Evolutionary conservation across 2,888 invertebrate species (phyloP), one percentile per base, ranked within the genome.

Genomic region (Polietes domitor): DNA sequence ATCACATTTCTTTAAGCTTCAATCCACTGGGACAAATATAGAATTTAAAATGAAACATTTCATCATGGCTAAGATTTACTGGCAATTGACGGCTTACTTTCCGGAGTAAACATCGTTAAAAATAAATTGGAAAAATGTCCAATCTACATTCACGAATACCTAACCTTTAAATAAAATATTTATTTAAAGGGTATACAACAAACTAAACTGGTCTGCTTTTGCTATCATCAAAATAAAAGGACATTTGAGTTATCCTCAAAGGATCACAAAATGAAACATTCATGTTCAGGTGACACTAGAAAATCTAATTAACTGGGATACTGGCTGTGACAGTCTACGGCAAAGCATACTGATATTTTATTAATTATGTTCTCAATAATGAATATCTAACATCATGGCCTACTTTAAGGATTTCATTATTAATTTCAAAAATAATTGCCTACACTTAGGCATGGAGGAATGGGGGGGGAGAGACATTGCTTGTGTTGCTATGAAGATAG

Each of bases 81-180:
- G n/a, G n/a, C n/a, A n/a, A n/a, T n/a, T n/a, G n/a, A n/a, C 7
- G 32, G 32, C 32, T 7, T 5, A 32, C 32, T 32, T 32, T 32
- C 7, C 3, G 32, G 32, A 7, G 32, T 32, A n/a, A n/a, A n/a
- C n/a, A n/a, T n/a, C n/a, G n/a, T 32, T 32, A 5, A 32, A 32
- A 32, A 32, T 7, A 32, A 32, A 32, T 32, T 7, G 32, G 32
- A 32, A 32, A 32, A n/a, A n/a, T n/a, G n/a, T n/a, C n/a, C n/a
- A n/a, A n/a, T n/a, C n/a, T n/a, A n/a, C n/a, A n/a, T n/a, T n/a
- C n/a, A 7, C 37, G 12, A 37, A 37, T 37, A 7, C 37, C 37
- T 37, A n/a, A n/a, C n/a, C n/a, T 37, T 37, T 37, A 37, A 37
- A 37, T 37, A 10, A 37, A 80, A 61, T 61, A 80, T 50, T 47